Base-by-base conservation (phyloP, 2,797 vertebrate species). In the Chloroceryle inda region DNA sequence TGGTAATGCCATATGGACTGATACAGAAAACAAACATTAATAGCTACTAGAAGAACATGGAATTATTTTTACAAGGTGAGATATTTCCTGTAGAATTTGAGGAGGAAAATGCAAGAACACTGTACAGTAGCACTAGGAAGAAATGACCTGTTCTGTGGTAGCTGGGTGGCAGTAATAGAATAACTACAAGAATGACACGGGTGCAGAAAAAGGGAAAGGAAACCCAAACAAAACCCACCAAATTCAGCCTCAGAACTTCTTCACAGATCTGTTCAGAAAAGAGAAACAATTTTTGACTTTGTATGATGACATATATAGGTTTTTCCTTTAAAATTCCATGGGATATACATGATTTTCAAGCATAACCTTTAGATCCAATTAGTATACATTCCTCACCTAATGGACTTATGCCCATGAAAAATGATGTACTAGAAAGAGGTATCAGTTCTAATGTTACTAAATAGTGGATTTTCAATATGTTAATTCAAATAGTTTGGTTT, bases 291-390 rank as follows among this genome's bases (percentile, higher is more conserved):
- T 85, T 96, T 92, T 92, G 37, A 42, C 59, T 68, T 88, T 59
- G 84, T 76, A 85, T 55, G 76, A 67, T 38, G 69, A 74, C 58
- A 31, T 40, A 22, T 29, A 8, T 92, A 92, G 77, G 31, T 88
- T 95, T 96, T 94, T 94, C 47, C 79, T 82, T 91, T 79, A 88
- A 87, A 88, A 92, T 95, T 94, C 56, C 83, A 93, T 20, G 44
- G 33, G 5, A 47, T 74, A 24, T n/a, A 14, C 5, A 56, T 84
- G 85, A 88, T 91, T 97, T 97, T 66, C 59, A 95, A 59, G 23
- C 17, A 93, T 89, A 67, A 88, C 19, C 49, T 93, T 91, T 94
- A 61, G 40, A 86, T 73, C 76, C 21, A 64, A 44, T 40, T 49
- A 72, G 31, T 91, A 66, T 33, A 33, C 3, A 0, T 87, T 81